phyloP scores from a whole-genome alignment of 64 coral and sea anemone genomes.

The Montipora capricornis region DNA sequence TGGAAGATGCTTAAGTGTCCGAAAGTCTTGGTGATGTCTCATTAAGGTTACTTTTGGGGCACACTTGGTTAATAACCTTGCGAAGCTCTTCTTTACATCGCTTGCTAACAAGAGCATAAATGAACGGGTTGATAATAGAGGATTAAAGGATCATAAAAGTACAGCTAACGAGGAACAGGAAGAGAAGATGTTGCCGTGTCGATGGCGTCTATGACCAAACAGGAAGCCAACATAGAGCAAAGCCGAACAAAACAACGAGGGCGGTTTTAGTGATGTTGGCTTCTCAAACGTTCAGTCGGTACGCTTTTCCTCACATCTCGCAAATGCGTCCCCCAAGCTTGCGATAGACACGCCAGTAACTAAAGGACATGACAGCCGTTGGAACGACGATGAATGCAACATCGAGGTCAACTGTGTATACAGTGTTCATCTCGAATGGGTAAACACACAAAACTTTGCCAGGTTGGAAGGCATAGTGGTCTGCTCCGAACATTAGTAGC shows the following conservation, averaged over 20 bases:
- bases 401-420: constrained; percentile 4
- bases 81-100: constrained; percentile 27
- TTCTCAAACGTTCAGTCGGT: constrained; percentile 31
- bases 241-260: constrained; percentile 32
- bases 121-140: constrained; percentile 43
- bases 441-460: constrained; percentile 63
- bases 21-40: background rate
- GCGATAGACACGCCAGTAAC: constrained; percentile 63
- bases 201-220: constrained; percentile 48
- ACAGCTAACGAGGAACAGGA: constrained; percentile 22
- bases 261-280: constrained; percentile 56
- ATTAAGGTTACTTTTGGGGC: background rate
- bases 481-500: background rate
- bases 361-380: constrained; percentile 16
- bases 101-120: constrained; percentile 65
- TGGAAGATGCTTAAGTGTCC: background rate
- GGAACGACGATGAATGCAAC: constrained; percentile 39
- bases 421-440: constrained; percentile 59
- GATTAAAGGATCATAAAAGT: constrained; percentile 41
- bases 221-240: constrained; percentile 63
- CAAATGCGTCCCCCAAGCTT: background rate
- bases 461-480: constrained; percentile 28
- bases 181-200: constrained; percentile 6
- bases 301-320: background rate
- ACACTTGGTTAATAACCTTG: constrained; percentile 11